These are phyloP conservation scores for Parauchenoglanis ngamensis DNA, from an alignment of 2,797 vertebrate genomes.

Conservation along the genomic window DNA sequence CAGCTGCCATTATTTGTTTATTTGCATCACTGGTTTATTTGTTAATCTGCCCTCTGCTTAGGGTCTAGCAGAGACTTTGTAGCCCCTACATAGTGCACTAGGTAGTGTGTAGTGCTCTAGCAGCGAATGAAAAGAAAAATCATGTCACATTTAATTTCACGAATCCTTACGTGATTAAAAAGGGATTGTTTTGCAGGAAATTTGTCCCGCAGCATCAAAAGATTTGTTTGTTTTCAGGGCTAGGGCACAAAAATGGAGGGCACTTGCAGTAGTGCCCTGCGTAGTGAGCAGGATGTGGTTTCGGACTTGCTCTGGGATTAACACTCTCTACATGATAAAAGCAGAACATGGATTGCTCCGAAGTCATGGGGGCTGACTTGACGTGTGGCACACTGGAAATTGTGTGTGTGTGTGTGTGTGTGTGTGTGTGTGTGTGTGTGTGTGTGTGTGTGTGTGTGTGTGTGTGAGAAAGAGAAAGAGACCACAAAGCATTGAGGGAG, in stretches of 20 bases:
- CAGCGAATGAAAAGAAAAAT: too few relatives aligned
- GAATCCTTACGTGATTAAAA: neutral
- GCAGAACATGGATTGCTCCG: neutral
- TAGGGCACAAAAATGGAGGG: neutral
- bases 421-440: neutral
- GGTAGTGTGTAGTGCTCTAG: neutral
- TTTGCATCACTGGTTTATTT: too few relatives aligned
- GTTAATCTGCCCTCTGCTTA: neutral
- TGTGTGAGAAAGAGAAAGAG: constrained; percentile 31
- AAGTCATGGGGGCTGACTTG: neutral
- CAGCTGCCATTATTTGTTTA: too few relatives aligned
- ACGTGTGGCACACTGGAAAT: constrained; percentile 15
- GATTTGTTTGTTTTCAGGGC: neutral
- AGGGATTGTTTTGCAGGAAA: neutral
- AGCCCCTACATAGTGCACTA: neutral
- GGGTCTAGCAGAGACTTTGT: neutral
- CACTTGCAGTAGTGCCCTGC: neutral
- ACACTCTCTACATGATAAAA: neutral
- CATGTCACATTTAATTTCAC: neutral
- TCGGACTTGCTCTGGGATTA: neutral
- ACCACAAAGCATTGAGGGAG: constrained; percentile 40
- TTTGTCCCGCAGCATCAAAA: neutral
- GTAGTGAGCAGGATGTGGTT: neutral
- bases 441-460: too few relatives aligned
- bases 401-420: constrained; percentile 20